Percentiles rank a stretch among this genome's conserved stretches.
Conservation (phyloP, 2,888 invertebrate genomes). For the Chrysotoxum bicinctum region DNA sequence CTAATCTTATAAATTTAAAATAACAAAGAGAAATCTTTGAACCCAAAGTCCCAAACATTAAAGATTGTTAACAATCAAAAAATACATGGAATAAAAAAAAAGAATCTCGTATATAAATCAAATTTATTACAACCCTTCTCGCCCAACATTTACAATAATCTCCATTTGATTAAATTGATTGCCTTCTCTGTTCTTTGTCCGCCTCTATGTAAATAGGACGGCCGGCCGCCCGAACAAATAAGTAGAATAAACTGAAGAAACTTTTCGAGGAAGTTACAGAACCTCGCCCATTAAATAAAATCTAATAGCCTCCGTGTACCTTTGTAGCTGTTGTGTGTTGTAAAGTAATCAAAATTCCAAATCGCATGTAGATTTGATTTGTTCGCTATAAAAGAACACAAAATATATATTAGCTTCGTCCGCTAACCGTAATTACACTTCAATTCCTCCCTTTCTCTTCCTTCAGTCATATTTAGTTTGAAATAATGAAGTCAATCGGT, state of each 20-base stretch:
- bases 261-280: conserved; percentile 32
- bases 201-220: conserved; percentile 21
- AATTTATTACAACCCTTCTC: conserved; percentile 56
- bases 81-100: conserved; percentile 12
- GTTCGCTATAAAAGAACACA: conserved; percentile 28
- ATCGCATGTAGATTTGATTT: conserved; percentile 51
- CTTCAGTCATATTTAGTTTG: not conserved
- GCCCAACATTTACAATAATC: conserved; percentile 56
- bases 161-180: conserved; percentile 59
- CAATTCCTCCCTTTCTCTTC: not conserved
- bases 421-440: conserved; percentile 45
- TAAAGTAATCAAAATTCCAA: conserved; percentile 26
- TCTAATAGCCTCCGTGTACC: conserved; percentile 38
- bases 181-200: conserved; percentile 19
- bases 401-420: conserved; percentile 20
- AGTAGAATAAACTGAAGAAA: not conserved
- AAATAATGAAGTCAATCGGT: not conserved
- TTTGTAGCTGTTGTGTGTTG: conserved; percentile 5
- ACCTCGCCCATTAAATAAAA: conserved; percentile 51
- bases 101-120: conserved; percentile 33
- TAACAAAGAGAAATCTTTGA: not conserved
- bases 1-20: conserved; percentile 2
- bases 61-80: conserved; percentile 3
- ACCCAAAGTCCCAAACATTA: not conserved
- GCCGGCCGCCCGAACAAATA: not conserved